Base-by-base conservation (phyloP, 2,888 invertebrate species). In the Perizoma affinitatum region DNA sequence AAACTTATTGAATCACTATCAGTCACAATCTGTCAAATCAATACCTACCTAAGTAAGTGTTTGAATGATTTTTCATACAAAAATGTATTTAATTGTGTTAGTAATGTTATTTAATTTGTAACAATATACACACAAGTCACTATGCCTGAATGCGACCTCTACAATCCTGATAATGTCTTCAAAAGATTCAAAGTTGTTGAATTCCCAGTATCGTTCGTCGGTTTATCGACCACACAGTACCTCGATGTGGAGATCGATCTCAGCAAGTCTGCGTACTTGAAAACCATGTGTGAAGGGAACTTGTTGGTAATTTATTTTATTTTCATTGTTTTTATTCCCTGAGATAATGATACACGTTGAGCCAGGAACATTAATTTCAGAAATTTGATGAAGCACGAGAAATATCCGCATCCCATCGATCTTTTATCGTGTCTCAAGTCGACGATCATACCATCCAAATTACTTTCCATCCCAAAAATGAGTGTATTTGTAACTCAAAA, bases 381-480 rank as follows among this genome's bases (percentile, higher is more conserved):
- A 86, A 80, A 76, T 87, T 90, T 69, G 76, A 84, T n/a, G 85
- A 89, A 33, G 88, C 90, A 7, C 83, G 84, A 34, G 80, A 86
- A 72, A 76, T 88, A 71, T 93, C 93, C 66, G 86, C 91, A 43
- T 79, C 88, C n/a, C 88, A 92, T 65, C 80, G 90, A 76, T 87
- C 91, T 7, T 92, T 85, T 71, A 60, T 69, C 50, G 72, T 91
- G 53, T 61, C 61, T 34, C 71, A 68, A 57, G 66, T 82, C 56
- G 74, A 84, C 67, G 69, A 80, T 0, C 74, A 71, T 33, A 78
- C 76, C 0, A 65, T 90, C 48, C 66, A 78, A 68, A 83, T 91
- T 57, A 88, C 73, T 47, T 92, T 88, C 65, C 76, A 72, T 38
- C 93, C 89, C 7, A 80, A 68, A 70, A 86, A 76, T 67, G 89